phyloP scores from a whole-genome alignment of 2,888 invertebrate species.

The Pyrocoelia pectoralis region DNA sequence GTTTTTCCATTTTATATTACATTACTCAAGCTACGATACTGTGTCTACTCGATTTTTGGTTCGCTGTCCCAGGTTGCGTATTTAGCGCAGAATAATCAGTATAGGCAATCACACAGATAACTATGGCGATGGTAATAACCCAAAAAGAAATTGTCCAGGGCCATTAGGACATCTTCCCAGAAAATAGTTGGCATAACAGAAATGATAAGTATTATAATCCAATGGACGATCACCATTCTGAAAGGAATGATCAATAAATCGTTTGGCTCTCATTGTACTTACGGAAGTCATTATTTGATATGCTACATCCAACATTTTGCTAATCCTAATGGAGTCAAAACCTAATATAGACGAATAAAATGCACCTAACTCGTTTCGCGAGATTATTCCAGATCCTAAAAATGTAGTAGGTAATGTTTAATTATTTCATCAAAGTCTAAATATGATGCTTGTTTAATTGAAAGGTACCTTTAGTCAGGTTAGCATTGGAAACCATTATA shows the following conservation, averaged over 20 bases:
- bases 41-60: conserved; percentile 73
- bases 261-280: conserved; percentile 53
- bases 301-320: conserved; percentile 72
- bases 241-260: conserved; percentile 43
- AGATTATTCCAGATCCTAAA: conserved; percentile 71
- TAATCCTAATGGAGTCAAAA: conserved; percentile 67
- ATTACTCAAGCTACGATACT: conserved; percentile 67
- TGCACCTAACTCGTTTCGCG: conserved; percentile 70
- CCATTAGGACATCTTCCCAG: conserved; percentile 79
- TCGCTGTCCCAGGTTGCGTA: conserved; percentile 72
- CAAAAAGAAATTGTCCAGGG: conserved; percentile 77
- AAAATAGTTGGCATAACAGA: conserved; percentile 78
- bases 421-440: background rate
- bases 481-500: too few relatives aligned
- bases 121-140: conserved; percentile 65
- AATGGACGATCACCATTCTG: conserved; percentile 76
- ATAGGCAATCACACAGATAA: conserved; percentile 72
- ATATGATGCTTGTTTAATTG: too few relatives aligned
- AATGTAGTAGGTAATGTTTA: conserved; percentile 38
- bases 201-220: conserved; percentile 71
- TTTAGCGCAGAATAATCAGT: conserved; percentile 80
- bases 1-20: conserved; percentile 19
- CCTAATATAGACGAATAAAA: conserved; percentile 78
- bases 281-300: conserved; percentile 78
- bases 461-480: too few relatives aligned